Base-by-base conservation (phyloP, 2,113 vertebrate species). In the Trematocara marginatum region DNA sequence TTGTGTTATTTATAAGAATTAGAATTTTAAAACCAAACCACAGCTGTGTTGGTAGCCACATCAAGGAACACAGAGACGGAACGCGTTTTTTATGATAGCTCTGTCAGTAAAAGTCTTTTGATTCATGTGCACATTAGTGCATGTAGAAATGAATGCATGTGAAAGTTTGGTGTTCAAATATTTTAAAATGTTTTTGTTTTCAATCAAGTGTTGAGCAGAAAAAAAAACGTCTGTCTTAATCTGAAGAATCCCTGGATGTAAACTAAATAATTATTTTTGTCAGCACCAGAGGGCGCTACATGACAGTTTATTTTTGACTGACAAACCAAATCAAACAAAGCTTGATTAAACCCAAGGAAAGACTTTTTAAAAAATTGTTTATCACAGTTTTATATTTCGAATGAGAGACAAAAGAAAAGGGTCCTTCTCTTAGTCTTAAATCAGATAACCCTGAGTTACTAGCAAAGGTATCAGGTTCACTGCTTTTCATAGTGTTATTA, bases 1-100 rank as follows among this genome's bases (percentile, higher is more conserved):
- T 69, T 23, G 64, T 42, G 64, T 15, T 69, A 42, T 69, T 69
- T 69, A 40, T 42, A 69, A 42, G 18, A 69, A 69, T 69, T 69
- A 2, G 64, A 0, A 26, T 42, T 69, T 40, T 13, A 12, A 23
- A 69, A 42, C 2, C 35, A 42, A 42, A 23, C n/a, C 7, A 23
- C 64, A 69, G 38, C 12, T 42, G 64, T 69, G 11, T 42, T 42
- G 40, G 38, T 69, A 9, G 40, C 20, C 4, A 69, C 64, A 23
- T 42, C n/a, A 42, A 69, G 64, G 64, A 42, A 69, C 35, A 23
- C n/a, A 6, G 0, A 69, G n/a, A 15, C 11, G 5, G 35, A 4
- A 38, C 1, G 0, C 1, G 0, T 3, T 64, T 4, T 69, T 69
- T 69, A 6, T 42, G 6, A 69, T 42, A 69, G 4, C 35, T 23